A percentile compares a stretch with the other conserved stretches of the same genome.
Evolutionary conservation across 1,140 invertebrate species (phyloP).

Genomic region (Zaprionus vittiger): DNA sequence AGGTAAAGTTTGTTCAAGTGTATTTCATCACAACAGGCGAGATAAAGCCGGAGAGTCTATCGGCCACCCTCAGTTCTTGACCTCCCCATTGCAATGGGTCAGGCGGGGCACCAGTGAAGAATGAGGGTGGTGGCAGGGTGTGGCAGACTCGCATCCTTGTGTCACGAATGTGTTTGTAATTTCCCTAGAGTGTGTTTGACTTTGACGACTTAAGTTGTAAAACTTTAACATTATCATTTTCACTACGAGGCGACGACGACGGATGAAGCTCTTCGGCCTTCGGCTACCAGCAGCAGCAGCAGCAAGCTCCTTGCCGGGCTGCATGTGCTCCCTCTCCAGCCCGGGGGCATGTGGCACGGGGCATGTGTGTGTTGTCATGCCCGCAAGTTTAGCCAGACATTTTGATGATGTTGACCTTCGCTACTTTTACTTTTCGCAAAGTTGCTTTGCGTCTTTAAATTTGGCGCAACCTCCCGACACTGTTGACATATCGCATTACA

Average conservation of each 20-base stretch:
- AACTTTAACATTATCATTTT: constrained; percentile 84
- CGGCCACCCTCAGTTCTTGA: constrained; percentile 59
- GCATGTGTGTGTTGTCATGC: constrained; percentile 43
- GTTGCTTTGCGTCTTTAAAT: constrained; percentile 67
- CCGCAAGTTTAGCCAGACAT: constrained; percentile 65
- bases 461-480: constrained; percentile 56
- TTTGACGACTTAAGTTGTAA: constrained; percentile 85
- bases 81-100: constrained; percentile 32
- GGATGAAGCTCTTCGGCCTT: constrained; percentile 26
- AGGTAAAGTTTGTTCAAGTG: constrained; percentile 62
- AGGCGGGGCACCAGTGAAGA: background rate
- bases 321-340: constrained; percentile 14
- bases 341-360: constrained; percentile 20
- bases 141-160: constrained; percentile 60
- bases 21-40: constrained; percentile 64
- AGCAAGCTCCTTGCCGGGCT: constrained; percentile 21
- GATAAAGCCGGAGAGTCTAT: constrained; percentile 1
- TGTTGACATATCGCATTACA: constrained; percentile 81
- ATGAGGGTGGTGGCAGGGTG: background rate
- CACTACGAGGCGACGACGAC: constrained; percentile 57
- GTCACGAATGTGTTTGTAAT: constrained; percentile 84
- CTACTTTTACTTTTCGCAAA: constrained; percentile 75
- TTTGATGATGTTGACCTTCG: constrained; percentile 84
- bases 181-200: constrained; percentile 84
- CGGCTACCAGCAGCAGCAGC: constrained; percentile 4